These are phyloP conservation scores for Drosophila recens DNA, from an alignment of 2,888 invertebrate species.

Conservation along the genomic window DNA sequence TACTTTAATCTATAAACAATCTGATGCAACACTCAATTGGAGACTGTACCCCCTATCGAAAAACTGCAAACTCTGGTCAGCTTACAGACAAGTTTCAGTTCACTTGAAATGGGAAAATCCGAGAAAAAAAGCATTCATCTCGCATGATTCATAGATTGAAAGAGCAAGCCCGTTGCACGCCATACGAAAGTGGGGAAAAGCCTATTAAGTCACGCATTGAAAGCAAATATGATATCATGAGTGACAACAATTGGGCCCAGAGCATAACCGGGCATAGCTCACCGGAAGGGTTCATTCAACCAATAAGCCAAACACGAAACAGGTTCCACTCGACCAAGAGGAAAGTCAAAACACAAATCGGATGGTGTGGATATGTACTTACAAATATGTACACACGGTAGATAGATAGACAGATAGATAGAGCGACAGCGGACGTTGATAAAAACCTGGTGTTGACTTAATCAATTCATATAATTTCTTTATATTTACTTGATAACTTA, in stretches of 20 bases:
- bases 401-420: neutral
- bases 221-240: slow-evolving; percentile 59
- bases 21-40: neutral
- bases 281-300: slow-evolving; percentile 70
- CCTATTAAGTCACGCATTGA: slow-evolving; percentile 56
- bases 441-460: slow-evolving; percentile 31
- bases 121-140: slow-evolving; percentile 1
- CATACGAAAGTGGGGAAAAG: slow-evolving; percentile 26
- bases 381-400: neutral
- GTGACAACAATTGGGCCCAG: slow-evolving; percentile 58
- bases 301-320: slow-evolving; percentile 68
- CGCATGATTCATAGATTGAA: slow-evolving; percentile 37
- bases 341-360: slow-evolving; percentile 43
- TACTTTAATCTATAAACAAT: neutral
- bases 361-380: slow-evolving; percentile 8
- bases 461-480: slow-evolving; percentile 38
- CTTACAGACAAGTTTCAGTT: slow-evolving; percentile 8
- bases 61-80: neutral
- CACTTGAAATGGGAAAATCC: slow-evolving; percentile 9
- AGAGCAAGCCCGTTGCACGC: slow-evolving; percentile 22
- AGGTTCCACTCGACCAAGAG: slow-evolving; percentile 56
- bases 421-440: slow-evolving; percentile 21
- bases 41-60: neutral
- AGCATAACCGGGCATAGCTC: slow-evolving; percentile 12
- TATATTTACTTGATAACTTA: slow-evolving; percentile 33